These are phyloP conservation scores for Lumbricus terrestris DNA, from an alignment of 2,888 invertebrate species.

Conservation along the genomic window DNA sequence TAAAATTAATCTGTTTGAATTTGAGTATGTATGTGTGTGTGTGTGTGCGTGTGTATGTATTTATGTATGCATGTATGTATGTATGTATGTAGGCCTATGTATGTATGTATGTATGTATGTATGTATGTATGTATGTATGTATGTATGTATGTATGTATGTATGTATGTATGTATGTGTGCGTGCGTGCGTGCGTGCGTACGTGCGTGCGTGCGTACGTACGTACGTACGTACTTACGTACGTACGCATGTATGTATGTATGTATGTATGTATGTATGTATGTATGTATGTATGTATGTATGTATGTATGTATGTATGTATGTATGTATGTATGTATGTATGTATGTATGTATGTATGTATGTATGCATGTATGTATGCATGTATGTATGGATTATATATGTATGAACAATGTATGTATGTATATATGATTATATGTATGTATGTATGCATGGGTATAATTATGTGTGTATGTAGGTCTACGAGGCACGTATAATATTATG, in stretches of 20 bases:
- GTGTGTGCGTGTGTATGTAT: not conserved
- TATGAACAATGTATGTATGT: not conserved
- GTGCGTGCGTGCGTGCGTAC: not conserved
- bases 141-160: not conserved
- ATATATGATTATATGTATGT: constrained; percentile 34
- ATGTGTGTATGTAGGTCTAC: not conserved
- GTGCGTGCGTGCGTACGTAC: not conserved
- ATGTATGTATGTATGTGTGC: not conserved
- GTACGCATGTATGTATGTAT: not conserved
- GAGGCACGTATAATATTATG: not conserved
- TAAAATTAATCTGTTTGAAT: too few relatives aligned
- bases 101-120: not conserved
- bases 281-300: too few relatives aligned
- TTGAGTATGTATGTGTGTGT: not conserved
- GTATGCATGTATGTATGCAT: too few relatives aligned
- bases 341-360: too few relatives aligned
- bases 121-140: too few relatives aligned
- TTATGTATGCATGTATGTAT: constrained; percentile 8
- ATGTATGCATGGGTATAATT: constrained; percentile 31
- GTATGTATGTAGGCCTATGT: not conserved
- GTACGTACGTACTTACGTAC: not conserved
- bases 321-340: not conserved
- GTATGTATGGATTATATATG: too few relatives aligned
- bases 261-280: too few relatives aligned
- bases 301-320: not conserved